These are phyloP conservation scores for Aphelocoma californica DNA, from an alignment of 2,797 vertebrate genomes.

Conservation along the genomic window DNA sequence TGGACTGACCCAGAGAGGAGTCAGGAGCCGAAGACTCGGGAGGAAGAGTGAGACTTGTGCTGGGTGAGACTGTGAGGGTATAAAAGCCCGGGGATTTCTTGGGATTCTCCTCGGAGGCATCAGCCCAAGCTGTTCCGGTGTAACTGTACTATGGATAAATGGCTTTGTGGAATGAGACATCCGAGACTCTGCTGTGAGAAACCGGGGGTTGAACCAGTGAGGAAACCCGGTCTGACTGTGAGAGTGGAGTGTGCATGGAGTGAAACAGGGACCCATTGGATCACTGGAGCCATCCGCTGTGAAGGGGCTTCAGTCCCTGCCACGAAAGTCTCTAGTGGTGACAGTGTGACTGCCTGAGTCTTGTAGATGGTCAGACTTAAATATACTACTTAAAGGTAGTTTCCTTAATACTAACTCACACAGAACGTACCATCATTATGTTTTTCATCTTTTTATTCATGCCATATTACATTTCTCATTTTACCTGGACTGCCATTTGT, in stretches of 20 bases:
- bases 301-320: not conserved
- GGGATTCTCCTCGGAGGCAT: not conserved
- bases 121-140: not conserved
- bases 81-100: not conserved
- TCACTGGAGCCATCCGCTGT: not conserved
- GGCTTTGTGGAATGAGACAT: not conserved
- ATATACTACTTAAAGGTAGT: not conserved
- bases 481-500: not conserved
- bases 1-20: not conserved
- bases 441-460: not conserved
- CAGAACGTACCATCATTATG: not conserved
- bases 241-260: not conserved
- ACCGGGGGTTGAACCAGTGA: rapidly evolving
- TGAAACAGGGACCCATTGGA: rapidly evolving
- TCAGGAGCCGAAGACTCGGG: rapidly evolving
- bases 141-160: not conserved
- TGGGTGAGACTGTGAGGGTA: not conserved
- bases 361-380: not conserved
- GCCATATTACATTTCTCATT: not conserved
- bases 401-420: not conserved
- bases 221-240: not conserved
- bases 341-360: not conserved
- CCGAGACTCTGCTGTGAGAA: rapidly evolving
- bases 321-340: not conserved
- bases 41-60: not conserved